Conservation (phyloP, 2,113 vertebrate genomes). For the Polypterus bichir region DNA sequence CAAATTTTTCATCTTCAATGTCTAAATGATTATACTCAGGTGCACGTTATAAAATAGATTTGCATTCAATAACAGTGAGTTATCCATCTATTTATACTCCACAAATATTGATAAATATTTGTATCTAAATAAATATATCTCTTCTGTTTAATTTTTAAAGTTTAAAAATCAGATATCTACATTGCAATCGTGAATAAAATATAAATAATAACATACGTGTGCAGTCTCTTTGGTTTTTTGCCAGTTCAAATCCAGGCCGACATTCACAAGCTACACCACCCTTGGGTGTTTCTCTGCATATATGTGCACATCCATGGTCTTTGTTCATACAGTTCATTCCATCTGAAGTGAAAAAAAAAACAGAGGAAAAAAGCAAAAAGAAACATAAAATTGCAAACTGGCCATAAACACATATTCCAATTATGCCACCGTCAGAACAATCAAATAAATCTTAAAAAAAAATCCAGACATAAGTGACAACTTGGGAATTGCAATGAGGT, state of each 20-base stretch:
- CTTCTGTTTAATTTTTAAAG: not conserved
- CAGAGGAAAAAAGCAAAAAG: conserved; percentile 23
- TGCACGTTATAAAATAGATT: no score
- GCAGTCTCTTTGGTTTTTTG: conserved; percentile 92
- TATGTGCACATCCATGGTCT: conserved; percentile 92
- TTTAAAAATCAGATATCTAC: not conserved
- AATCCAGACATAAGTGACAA: conserved; percentile 1
- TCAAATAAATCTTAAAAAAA: conserved; percentile 1
- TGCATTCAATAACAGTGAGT: no score
- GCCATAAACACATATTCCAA: not conserved
- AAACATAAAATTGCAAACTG: conserved; percentile 4
- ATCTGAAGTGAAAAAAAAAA: conserved; percentile 49
- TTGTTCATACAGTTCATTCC: conserved; percentile 99
- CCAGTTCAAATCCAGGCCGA: conserved; percentile 91
- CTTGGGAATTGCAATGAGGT: not conserved
- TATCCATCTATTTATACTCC: no score
- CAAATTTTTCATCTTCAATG: no score
- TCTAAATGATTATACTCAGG: no score
- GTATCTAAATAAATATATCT: not conserved
- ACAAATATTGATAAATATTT: not conserved
- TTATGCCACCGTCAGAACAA: not conserved
- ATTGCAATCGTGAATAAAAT: not conserved
- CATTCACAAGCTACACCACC: conserved; percentile 94
- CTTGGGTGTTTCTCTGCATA: conserved; percentile 95
- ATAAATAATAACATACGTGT: conserved; percentile 71